Evolutionary conservation across 37 sponge, comb jelly and placozoan genomes (phyloP).

Genomic region (Chondrosia reniformis): DNA sequence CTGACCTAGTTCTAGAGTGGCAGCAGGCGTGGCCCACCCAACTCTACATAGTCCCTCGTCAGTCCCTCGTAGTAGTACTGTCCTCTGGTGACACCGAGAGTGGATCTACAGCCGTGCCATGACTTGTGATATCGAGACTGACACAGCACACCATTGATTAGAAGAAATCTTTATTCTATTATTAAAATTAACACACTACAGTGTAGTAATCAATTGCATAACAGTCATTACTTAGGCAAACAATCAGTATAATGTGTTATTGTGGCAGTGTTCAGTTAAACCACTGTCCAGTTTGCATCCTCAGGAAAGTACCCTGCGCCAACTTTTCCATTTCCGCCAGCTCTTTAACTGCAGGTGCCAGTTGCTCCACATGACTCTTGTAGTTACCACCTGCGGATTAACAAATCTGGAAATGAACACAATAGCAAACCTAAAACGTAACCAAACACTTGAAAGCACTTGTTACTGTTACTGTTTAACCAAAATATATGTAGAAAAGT

Average conservation of each 20-base stretch:
- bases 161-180: too few relatives aligned
- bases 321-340: constrained; percentile 70
- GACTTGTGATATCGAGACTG: constrained; percentile 77
- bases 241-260: too few relatives aligned
- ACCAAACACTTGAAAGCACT: too few relatives aligned
- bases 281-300: too few relatives aligned
- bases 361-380: constrained; percentile 58
- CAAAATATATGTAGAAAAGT: too few relatives aligned
- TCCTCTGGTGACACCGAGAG: constrained; percentile 63
- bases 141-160: constrained; percentile 84
- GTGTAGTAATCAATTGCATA: too few relatives aligned
- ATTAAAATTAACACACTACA: too few relatives aligned
- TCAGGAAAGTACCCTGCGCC: constrained; percentile 81
- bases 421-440: too few relatives aligned
- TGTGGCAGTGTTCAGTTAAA: too few relatives aligned
- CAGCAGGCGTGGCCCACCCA: constrained; percentile 80
- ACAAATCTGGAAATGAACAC: too few relatives aligned
- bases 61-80: constrained; percentile 86
- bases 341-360: constrained; percentile 70
- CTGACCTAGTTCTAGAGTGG: constrained; percentile 79
- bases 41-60: constrained; percentile 96
- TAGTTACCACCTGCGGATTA: not conserved
- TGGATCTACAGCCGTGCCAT: constrained; percentile 83
- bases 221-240: too few relatives aligned
- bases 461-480: too few relatives aligned